Conservation (phyloP, 2,797 vertebrate genomes). For the Pseudochromis fuscus region DNA sequence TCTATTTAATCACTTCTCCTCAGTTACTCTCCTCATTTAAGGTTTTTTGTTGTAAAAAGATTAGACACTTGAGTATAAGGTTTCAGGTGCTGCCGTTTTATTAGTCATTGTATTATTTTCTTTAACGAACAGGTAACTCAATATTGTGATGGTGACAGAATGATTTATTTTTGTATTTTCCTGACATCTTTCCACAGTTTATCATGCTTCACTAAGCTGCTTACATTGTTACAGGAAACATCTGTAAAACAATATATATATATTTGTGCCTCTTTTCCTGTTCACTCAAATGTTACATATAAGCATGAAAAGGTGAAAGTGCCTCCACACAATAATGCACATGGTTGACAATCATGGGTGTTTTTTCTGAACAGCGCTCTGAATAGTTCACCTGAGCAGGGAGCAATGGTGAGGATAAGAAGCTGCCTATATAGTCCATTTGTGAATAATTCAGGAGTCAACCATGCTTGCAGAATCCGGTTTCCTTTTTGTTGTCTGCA, state of each 20-base stretch:
- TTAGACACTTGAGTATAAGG: background rate
- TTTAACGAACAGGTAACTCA: slow-evolving; percentile 3
- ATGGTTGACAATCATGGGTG: slow-evolving; percentile 37
- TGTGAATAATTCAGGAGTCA: slow-evolving; percentile 84
- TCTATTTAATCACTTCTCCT: slow-evolving; percentile 5
- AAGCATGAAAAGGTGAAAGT: slow-evolving; percentile 41
- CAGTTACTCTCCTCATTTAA: background rate
- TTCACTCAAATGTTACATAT: slow-evolving; percentile 8
- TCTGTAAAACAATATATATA: slow-evolving; percentile 14
- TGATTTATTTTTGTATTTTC: background rate
- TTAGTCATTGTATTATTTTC: background rate
- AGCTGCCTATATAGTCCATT: slow-evolving; percentile 56
- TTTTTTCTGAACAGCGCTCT: slow-evolving; percentile 30
- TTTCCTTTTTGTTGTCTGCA: slow-evolving; percentile 71
- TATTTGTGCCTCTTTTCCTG: slow-evolving; percentile 28
- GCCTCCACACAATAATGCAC: slow-evolving; percentile 29
- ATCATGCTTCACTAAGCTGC: background rate
- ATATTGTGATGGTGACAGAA: slow-evolving; percentile 11
- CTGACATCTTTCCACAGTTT: background rate
- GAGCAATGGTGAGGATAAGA: slow-evolving; percentile 60
- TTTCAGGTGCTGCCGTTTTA: background rate
- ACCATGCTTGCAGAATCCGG: slow-evolving; percentile 70
- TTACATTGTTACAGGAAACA: background rate
- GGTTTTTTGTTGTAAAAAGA: background rate
- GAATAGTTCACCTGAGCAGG: slow-evolving; percentile 56